Evolutionary conservation across 2,888 invertebrate genomes (phyloP).

Genomic region (Lottia gigantea): DNA sequence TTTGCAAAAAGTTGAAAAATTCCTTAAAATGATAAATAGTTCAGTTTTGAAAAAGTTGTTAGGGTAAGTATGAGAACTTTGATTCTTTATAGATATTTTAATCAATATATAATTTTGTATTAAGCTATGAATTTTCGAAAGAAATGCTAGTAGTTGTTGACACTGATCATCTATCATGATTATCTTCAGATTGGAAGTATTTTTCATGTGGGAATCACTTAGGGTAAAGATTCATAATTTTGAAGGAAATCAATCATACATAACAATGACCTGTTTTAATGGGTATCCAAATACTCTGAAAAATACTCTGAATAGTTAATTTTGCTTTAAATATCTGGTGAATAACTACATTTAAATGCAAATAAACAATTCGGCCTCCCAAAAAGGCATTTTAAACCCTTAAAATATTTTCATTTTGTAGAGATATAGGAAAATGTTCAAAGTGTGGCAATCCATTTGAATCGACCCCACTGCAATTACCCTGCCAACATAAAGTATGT

Average conservation of each 20-base stretch:
- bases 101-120: too few relatives aligned
- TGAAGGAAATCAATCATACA: too few relatives aligned
- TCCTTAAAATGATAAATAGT: constrained; percentile 49
- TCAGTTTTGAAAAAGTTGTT: constrained; percentile 32
- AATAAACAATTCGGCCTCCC: too few relatives aligned
- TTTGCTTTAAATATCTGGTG: neutral
- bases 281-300: too few relatives aligned
- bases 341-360: neutral
- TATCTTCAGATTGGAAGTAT: too few relatives aligned
- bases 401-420: constrained; percentile 17
- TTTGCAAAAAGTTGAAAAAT: constrained; percentile 45
- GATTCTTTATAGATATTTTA: neutral
- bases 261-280: too few relatives aligned
- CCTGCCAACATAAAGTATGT: constrained; percentile 55
- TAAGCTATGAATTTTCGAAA: too few relatives aligned
- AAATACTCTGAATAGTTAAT: too few relatives aligned
- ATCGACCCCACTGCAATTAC: constrained; percentile 47
- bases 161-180: too few relatives aligned
- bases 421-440: constrained; percentile 37
- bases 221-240: too few relatives aligned
- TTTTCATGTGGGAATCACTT: too few relatives aligned
- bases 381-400: neutral
- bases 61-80: constrained; percentile 24
- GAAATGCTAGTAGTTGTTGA: too few relatives aligned
- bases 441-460: constrained; percentile 45